Conservation (phyloP, 2,113 vertebrate species). For the Cynopterus brachyotis region DNA sequence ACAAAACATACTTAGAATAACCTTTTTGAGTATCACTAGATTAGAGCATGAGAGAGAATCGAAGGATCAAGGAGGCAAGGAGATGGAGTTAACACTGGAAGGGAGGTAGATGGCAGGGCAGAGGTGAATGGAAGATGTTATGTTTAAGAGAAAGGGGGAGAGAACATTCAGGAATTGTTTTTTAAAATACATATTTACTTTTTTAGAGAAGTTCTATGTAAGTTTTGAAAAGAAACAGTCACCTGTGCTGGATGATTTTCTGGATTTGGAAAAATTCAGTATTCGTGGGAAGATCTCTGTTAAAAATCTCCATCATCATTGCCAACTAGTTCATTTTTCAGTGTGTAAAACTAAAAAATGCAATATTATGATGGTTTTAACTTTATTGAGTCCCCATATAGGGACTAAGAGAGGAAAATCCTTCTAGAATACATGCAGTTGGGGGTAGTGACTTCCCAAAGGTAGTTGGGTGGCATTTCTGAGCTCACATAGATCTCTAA, state of each 20-base stretch:
- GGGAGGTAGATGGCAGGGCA: background rate
- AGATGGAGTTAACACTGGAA: background rate
- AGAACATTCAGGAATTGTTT: background rate
- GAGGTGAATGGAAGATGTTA: background rate
- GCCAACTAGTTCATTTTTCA: background rate
- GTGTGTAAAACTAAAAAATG: background rate
- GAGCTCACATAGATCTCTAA: accelerated
- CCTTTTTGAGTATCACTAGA: background rate
- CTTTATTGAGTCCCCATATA: background rate
- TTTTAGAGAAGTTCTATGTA: background rate
- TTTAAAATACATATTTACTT: background rate
- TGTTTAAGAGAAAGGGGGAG: background rate
- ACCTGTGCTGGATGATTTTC: background rate
- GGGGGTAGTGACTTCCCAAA: background rate
- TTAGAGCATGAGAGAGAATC: background rate
- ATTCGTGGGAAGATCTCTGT: background rate
- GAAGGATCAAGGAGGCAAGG: background rate
- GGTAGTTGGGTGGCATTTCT: background rate
- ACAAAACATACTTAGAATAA: background rate
- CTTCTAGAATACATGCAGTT: background rate
- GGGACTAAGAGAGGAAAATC: background rate
- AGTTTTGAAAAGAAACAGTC: background rate
- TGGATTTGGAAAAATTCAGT: background rate
- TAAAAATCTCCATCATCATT: background rate
- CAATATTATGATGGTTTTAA: background rate